phyloP scores from a whole-genome alignment of 2,113 vertebrate species.

The Catagonus wagneri region DNA sequence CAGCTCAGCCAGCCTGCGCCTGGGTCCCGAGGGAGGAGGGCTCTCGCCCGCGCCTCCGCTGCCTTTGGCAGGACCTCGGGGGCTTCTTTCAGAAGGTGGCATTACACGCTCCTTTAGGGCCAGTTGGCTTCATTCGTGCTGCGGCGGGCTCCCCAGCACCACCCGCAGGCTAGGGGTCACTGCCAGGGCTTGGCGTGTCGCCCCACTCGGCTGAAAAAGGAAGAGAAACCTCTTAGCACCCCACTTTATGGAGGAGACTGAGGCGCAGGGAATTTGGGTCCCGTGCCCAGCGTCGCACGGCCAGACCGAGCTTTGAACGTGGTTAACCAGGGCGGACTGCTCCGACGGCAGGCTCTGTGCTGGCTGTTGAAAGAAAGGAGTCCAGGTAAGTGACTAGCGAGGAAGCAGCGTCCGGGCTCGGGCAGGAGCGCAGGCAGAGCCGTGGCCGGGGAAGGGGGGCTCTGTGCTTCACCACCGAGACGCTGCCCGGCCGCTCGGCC shows the following conservation, averaged over 20 bases:
- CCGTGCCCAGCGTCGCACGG: background rate
- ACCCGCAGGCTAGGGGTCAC: too few species aligned
- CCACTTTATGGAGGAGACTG: background rate
- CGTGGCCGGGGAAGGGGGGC: rapidly evolving
- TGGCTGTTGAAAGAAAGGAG: background rate
- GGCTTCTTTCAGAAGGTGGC: too few species aligned
- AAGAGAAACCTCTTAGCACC: background rate
- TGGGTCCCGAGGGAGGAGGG: too few species aligned
- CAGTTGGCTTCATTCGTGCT: too few species aligned
- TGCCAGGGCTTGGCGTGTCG: too few species aligned
- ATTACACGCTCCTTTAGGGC: too few species aligned
- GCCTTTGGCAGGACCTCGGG: too few species aligned
- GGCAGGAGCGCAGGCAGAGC: background rate
- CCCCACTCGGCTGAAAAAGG: too few species aligned
- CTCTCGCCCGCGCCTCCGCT: too few species aligned
- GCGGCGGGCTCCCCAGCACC: too few species aligned
- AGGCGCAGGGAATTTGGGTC: background rate
- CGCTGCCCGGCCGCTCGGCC: rapidly evolving
- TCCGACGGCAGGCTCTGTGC: background rate
- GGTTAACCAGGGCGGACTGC: background rate
- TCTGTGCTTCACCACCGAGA: rapidly evolving
- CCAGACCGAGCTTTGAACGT: background rate
- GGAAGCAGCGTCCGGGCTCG: background rate
- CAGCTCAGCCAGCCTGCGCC: too few species aligned
- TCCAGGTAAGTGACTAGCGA: background rate